Evolutionary conservation across 2,888 invertebrate species (phyloP).

Genomic region (Microplitis deprimator): DNA sequence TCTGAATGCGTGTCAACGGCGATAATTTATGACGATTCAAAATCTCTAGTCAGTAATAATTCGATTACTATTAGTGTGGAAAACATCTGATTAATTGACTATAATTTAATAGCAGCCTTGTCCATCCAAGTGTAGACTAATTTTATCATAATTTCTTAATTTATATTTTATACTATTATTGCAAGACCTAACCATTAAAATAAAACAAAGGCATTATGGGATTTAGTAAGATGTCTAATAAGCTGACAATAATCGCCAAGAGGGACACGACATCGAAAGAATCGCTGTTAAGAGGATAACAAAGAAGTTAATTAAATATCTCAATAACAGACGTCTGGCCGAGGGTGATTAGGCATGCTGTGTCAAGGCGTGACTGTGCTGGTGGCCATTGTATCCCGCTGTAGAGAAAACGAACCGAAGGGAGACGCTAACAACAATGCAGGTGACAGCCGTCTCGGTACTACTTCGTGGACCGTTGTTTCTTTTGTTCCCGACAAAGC

Average conservation of each 20-base stretch:
- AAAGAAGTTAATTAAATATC: constrained; percentile 70
- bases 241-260: constrained; percentile 21
- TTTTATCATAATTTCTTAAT: too few relatives aligned
- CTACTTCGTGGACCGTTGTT: constrained; percentile 56
- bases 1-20: too few relatives aligned
- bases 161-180: background rate
- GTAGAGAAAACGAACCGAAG: constrained; percentile 42
- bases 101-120: too few relatives aligned
- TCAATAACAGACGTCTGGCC: constrained; percentile 68
- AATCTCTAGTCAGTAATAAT: too few relatives aligned
- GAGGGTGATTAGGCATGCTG: constrained; percentile 67
- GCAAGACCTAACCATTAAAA: background rate
- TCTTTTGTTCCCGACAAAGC: constrained; percentile 59
- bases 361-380: constrained; percentile 61
- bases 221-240: constrained; percentile 15
- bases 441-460: constrained; percentile 61
- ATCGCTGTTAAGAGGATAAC: constrained; percentile 45
- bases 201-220: background rate
- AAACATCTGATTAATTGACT: too few relatives aligned
- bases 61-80: too few relatives aligned
- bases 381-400: constrained; percentile 62
- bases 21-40: too few relatives aligned
- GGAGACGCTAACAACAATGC: constrained; percentile 59
- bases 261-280: constrained; percentile 40
- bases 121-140: too few relatives aligned